Evolutionary conservation across 2,113 vertebrate genomes (phyloP), one percentile per base, ranked within the genome.

Genomic region (Syngnathus floridae): DNA sequence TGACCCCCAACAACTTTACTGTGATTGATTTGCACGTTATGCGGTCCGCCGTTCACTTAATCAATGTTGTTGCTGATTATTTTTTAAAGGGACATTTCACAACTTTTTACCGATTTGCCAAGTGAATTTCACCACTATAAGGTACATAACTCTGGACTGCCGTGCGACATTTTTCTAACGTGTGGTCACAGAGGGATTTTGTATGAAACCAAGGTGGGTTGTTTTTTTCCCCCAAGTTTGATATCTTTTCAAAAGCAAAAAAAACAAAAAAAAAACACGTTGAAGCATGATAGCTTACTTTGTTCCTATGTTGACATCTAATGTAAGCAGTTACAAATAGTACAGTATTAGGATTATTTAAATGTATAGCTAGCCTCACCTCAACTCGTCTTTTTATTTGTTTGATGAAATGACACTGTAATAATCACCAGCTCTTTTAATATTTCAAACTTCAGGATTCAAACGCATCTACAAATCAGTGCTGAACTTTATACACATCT

Each of bases 391-490:
- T 96, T 92, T 93, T 48, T 21, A 41, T 60, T 60, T 61, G 7
- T 14, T n/a, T n/a, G n/a, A 61, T 59, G 76, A 79, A 80, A 65
- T 70, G 75, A 87, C 85, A 82, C 80, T 78, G 78, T 86, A 87
- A 86, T 83, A 79, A 87, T 87, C 87, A 88, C 96, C 96, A 98
- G 96, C 96, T 95, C 93, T 95, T 86, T 84, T 88, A 87, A 94
- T 93, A 93, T 91, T 93, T 93, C 93, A 95, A 72, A 79, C 93
- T 95, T 97, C 93, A 93, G 96, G 95, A 98, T 92, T 96, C 94
- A 94, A 94, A 95, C 92, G 91, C 94, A 95, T 95, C 86, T 94
- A 96, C 93, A 95, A 94, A 94, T 95, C 94, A 97, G 95, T 97
- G 95, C 95, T 95, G 93, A 94, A 98, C 94, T 97, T 93, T 91